A percentile compares a stretch with the other conserved stretches of the same genome.
Evolutionary conservation across 2,888 invertebrate species (phyloP).

Genomic region (Brachyopa scutellaris): DNA sequence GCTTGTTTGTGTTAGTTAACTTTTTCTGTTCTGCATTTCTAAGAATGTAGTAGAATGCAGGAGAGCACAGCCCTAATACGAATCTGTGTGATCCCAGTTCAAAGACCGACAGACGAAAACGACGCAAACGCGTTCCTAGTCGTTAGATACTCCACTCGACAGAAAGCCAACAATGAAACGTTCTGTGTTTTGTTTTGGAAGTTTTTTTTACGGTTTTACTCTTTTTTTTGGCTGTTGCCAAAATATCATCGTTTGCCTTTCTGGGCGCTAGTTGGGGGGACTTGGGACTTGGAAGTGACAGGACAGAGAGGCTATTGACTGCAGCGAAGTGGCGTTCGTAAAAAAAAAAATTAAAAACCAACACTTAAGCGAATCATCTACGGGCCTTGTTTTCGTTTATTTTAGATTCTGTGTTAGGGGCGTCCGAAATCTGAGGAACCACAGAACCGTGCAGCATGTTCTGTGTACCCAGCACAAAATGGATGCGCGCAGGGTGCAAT

Average conservation of each 20-base stretch:
- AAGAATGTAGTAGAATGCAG: constrained; percentile 63
- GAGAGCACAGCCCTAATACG: constrained; percentile 38
- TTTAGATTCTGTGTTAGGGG: constrained; percentile 59
- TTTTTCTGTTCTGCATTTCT: constrained; percentile 21
- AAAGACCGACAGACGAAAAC: constrained; percentile 65
- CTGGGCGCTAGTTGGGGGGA: background rate
- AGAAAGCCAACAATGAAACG: background rate
- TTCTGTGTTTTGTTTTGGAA: background rate
- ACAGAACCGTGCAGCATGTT: constrained; percentile 44
- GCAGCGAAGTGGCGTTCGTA: constrained; percentile 38
- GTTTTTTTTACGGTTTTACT: constrained; percentile 7
- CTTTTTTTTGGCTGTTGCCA: constrained; percentile 35
- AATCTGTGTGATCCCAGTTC: constrained; percentile 67
- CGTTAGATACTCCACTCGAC: background rate
- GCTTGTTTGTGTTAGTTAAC: background rate
- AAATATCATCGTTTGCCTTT: constrained; percentile 44
- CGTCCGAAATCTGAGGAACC: constrained; percentile 64
- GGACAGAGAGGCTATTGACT: constrained; percentile 68
- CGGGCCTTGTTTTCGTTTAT: constrained; percentile 43
- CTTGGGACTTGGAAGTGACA: constrained; percentile 54
- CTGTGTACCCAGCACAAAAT: constrained; percentile 48
- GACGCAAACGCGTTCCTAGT: constrained; percentile 55
- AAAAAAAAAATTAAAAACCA: constrained; percentile 10
- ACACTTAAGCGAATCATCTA: constrained; percentile 41
- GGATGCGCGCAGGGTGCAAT: constrained; percentile 63